Conservation (phyloP, 2,797 vertebrate genomes). For the Lagothrix lagotricha region DNA sequence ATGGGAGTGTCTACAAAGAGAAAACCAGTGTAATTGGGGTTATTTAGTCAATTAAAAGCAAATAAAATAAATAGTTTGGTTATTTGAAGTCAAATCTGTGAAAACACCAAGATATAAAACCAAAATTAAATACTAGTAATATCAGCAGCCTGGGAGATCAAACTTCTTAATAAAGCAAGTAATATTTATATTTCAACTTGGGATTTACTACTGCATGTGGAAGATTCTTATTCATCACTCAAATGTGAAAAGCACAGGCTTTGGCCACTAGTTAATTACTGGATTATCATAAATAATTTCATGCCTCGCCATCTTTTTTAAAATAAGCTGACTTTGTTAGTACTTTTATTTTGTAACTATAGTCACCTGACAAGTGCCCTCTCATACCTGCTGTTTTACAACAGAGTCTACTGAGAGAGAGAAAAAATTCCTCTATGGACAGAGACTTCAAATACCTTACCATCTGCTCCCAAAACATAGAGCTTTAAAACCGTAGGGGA, state of each 20-base stretch:
- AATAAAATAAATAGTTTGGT: not conserved
- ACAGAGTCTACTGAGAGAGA: not conserved
- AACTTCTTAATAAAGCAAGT: not conserved
- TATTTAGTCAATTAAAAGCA: not conserved
- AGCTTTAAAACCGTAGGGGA: not conserved
- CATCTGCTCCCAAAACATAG: not conserved
- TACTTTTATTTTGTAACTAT: slow-evolving; percentile 33
- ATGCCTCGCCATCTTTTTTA: not conserved
- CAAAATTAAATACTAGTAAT: not conserved
- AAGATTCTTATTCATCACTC: not conserved
- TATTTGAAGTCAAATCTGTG: not conserved
- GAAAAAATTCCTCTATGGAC: not conserved
- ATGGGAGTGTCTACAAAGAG: not conserved
- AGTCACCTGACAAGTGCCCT: not conserved
- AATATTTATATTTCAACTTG: not conserved
- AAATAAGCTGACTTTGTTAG: not conserved
- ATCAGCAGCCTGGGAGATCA: not conserved
- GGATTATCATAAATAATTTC: slow-evolving; percentile 28
- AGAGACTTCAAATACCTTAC: not conserved
- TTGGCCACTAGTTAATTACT: not conserved
- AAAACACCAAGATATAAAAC: not conserved
- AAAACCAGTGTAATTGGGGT: not conserved
- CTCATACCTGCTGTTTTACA: not conserved
- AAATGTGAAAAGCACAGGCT: not conserved
- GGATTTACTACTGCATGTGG: not conserved